Percentiles rank a stretch among this genome's conserved stretches.
Evolutionary conservation across 2,113 vertebrate species (phyloP).

Genomic region (Lanius ludovicianus): DNA sequence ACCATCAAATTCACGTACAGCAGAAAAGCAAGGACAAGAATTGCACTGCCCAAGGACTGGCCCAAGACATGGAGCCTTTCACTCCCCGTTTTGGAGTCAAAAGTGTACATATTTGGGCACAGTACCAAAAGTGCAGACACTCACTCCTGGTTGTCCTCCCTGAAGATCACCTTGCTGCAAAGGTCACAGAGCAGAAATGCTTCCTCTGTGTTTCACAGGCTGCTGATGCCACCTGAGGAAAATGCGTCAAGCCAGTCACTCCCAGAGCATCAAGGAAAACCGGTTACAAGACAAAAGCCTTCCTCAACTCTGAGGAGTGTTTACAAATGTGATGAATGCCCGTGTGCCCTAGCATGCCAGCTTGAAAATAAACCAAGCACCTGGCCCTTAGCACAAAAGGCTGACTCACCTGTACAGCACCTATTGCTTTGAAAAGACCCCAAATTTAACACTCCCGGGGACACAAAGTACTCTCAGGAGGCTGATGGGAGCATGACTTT

Average conservation of each 20-base stretch:
- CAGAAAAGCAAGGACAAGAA: background rate
- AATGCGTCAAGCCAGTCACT: background rate
- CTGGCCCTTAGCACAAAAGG: constrained; percentile 68
- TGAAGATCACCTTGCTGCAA: background rate
- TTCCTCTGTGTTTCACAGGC: background rate
- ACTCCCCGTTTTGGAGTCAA: background rate
- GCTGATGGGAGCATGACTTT: constrained; percentile 10
- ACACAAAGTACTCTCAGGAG: constrained; percentile 48
- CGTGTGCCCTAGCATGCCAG: constrained; percentile 33
- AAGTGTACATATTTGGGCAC: background rate
- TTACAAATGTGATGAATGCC: constrained; percentile 33
- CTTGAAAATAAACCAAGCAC: constrained; percentile 61
- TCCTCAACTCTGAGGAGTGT: background rate
- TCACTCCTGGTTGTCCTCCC: background rate
- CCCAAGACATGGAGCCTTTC: background rate
- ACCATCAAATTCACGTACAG: background rate
- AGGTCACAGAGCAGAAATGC: background rate
- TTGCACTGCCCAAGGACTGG: background rate
- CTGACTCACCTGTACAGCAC: constrained; percentile 68
- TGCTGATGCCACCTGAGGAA: constrained; percentile 40
- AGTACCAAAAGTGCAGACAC: background rate
- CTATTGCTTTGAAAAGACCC: constrained; percentile 53
- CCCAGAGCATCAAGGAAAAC: background rate
- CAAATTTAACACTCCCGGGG: background rate
- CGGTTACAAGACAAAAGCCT: constrained; percentile 27